Conservation (phyloP, 2,113 vertebrate genomes). For the Hippocampus comes region DNA sequence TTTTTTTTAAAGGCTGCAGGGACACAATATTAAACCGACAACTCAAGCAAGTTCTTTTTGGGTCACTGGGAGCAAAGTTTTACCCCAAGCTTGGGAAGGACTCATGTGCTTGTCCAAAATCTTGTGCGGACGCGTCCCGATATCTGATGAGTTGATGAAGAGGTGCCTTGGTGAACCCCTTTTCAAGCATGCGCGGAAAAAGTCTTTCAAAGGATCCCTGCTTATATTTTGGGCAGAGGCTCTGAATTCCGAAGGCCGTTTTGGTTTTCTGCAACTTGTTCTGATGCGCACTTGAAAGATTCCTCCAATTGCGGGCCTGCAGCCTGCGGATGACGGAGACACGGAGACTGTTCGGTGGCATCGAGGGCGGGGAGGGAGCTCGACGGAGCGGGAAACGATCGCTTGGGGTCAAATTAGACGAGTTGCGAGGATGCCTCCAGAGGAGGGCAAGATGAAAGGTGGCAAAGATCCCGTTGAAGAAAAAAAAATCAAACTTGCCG, state of each 20-base stretch:
- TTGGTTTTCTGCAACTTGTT: constrained; percentile 34
- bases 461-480: constrained; percentile 24
- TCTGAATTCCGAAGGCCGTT: constrained; percentile 24
- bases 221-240: background rate
- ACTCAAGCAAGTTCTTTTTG: too few species aligned
- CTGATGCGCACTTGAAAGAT: constrained; percentile 60
- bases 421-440: constrained; percentile 8
- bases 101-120: too few species aligned
- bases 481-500: constrained; percentile 21
- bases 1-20: too few species aligned
- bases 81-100: too few species aligned
- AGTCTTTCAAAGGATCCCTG: background rate
- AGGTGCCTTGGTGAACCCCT: background rate
- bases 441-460: constrained; percentile 48
- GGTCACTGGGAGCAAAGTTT: too few species aligned
- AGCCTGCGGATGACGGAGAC: constrained; percentile 51
- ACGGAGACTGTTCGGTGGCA: constrained; percentile 3
- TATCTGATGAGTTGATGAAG: background rate
- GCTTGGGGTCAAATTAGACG: constrained; percentile 11
- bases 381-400: background rate
- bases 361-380: background rate
- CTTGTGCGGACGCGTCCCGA: background rate
- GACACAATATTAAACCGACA: too few species aligned
- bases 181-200: background rate
- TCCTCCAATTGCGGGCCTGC: constrained; percentile 60